Evolutionary conservation across 2,888 invertebrate genomes (phyloP), one percentile per base, ranked within the genome.

Genomic region (Drosophila greeni): DNA sequence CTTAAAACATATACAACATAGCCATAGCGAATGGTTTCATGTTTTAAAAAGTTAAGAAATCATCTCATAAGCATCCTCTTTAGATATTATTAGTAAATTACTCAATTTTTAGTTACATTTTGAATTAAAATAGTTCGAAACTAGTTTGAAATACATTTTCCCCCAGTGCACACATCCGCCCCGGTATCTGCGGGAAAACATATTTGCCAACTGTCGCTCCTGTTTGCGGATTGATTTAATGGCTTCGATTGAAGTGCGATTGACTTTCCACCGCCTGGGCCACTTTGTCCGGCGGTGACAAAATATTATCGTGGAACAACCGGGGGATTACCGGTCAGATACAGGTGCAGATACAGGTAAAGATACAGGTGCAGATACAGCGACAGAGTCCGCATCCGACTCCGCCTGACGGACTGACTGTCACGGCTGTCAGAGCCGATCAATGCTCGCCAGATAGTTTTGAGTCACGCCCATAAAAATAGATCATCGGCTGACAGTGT

Each of bases 191-290:
- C 29, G 18, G 31, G 8, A 20, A 16, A 47, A 60, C 58, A 51
- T 66, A 51, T 67, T 60, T 42, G 33, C 55, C 42, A 16, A 56
- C 61, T 65, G 75, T 64, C 57, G 42, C 33, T 51, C 54, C 53
- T 65, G 70, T 70, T 68, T 56, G 69, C 65, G 64, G 66, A 65
- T 60, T 51, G 58, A 56, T 57, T 70, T 64, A 65, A 68, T 60
- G 45, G 61, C 40, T 68, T 9, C 45, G 48, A 60, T 60, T 48
- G 52, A 48, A 68, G 60, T 53, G 52, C 52, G 68, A 66, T 67
- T 51, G 68, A 58, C 45, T 62, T 33, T 59, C 31, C 60, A 29
- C 52, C 18, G 42, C 64, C 43, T 12, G 18, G 64, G 42, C 64
- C 61, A 64, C 42, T 62, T 29, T 29, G 45, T 29, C 29, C 14